Base-by-base conservation (phyloP, 2,888 invertebrate species). In the Pandemis heparana region DNA sequence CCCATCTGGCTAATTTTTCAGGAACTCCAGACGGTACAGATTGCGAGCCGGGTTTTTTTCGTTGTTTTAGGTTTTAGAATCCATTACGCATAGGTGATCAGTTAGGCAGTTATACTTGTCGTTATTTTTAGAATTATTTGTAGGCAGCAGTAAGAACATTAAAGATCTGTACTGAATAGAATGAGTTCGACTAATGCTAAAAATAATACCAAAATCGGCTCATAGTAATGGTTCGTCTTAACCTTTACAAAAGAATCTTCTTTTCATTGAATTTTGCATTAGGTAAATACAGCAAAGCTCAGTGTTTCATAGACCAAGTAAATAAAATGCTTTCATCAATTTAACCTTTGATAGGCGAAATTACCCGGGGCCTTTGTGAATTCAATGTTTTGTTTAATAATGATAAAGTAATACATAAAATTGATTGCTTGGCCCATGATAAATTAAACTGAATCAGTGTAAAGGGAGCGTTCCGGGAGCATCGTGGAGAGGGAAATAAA, bases 401-500 rank as follows among this genome's bases (percentile, higher is more conserved):
- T 79, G 80, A 78, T 77, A 77, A 81, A 81, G 75, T 80, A 83
- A 81, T 81, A 84, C 75, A 79, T 82, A 82, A 85, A 69, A 86
- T 85, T 83, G 88, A 89, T 84, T 82, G 86, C 83, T 81, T 82
- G 80, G 82, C 82, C 80, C 83, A 77, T 85, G 82, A 87, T 82
- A 84, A 85, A 83, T 82, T 80, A 82, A 87, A 87, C 82, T 80
- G 81, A 88, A 89, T 87, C 87, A 85, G 88, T 89, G 87, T 85
- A 85, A 87, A 84, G 81, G 82, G 80, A 83, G 84, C 83, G 83
- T 84, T 79, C n/a, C 79, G 79, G 83, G 78, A 82, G 81, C 81
- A 79, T 83, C 80, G 84, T 80, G 85, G 88, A 88, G 88, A 85
- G 83, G 82, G 87, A 90, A 90, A 91, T 87, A 87, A 88, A 89